Conservation (phyloP, 92 coral and sea anemone species). For the Epizoanthus rinbou region DNA sequence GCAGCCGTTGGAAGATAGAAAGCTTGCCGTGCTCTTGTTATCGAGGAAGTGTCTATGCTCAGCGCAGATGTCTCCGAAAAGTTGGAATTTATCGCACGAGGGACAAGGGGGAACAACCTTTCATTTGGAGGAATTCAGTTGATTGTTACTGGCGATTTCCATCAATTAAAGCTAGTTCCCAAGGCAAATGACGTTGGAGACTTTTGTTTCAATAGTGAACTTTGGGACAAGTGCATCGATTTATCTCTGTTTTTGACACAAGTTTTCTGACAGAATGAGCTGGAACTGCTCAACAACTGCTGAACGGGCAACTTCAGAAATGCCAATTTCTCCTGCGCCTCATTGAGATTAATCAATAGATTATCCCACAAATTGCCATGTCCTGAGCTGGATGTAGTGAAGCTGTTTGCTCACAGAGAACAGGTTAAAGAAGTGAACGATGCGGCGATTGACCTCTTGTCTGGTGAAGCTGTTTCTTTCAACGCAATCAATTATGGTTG, state of each 20-base stretch:
- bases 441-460: not conserved
- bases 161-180: slow-evolving; percentile 46
- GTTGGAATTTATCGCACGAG: slow-evolving; percentile 39
- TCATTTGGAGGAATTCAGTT: slow-evolving; percentile 56
- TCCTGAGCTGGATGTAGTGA: slow-evolving; percentile 29
- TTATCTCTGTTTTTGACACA: slow-evolving; percentile 30
- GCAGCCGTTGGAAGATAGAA: slow-evolving; percentile 41
- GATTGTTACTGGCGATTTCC: slow-evolving; percentile 48
- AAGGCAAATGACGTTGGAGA: slow-evolving; percentile 7
- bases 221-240: slow-evolving; percentile 48
- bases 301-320: slow-evolving; percentile 28
- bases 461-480: slow-evolving; percentile 20
- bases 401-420: slow-evolving; percentile 34
- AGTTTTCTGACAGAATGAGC: slow-evolving; percentile 44
- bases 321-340: slow-evolving; percentile 14
- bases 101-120: not conserved
- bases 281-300: slow-evolving; percentile 11
- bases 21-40: slow-evolving; percentile 25
- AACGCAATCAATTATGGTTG: slow-evolving; percentile 19
- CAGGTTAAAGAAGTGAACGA: slow-evolving; percentile 44
- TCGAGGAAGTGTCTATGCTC: slow-evolving; percentile 49
- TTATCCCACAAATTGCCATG: not conserved
- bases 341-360: not conserved
- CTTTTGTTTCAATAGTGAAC: slow-evolving; percentile 27
- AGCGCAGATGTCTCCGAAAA: slow-evolving; percentile 46